Percentiles rank a stretch among this genome's conserved stretches.
phyloP scores from a whole-genome alignment of 2,888 invertebrate genomes.

The Metallyticus violacea region DNA sequence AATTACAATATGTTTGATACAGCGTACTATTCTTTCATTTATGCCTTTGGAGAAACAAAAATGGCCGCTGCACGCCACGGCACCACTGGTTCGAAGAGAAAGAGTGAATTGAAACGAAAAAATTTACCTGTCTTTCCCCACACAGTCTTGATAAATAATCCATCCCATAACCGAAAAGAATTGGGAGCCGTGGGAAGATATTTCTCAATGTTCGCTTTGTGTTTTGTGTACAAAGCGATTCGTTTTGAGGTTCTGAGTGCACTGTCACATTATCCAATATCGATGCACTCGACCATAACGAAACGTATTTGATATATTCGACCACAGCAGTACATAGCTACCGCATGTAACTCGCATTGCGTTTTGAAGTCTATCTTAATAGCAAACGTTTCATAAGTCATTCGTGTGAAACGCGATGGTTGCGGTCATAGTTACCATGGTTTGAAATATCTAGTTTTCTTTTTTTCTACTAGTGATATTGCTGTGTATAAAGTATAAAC shows the following conservation, averaged over 20 bases:
- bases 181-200: background rate
- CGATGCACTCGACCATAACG: background rate
- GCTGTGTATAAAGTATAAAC: too few relatives aligned
- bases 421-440: background rate
- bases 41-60: too few relatives aligned
- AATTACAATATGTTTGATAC: too few relatives aligned
- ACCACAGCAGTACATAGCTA: too few relatives aligned
- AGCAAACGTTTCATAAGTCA: background rate
- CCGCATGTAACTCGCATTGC: background rate
- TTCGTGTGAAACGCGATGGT: background rate
- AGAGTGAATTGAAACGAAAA: background rate
- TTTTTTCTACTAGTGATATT: too few relatives aligned
- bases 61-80: too few relatives aligned
- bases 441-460: too few relatives aligned
- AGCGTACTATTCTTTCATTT: too few relatives aligned
- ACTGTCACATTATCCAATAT: background rate
- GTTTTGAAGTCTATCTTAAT: background rate
- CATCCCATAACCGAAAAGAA: background rate
- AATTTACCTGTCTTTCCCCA: background rate
- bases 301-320: background rate
- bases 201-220: background rate
- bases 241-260: too few relatives aligned
- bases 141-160: background rate
- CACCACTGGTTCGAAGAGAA: too few relatives aligned
- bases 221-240: background rate